A percentile compares a stretch with the other conserved stretches of the same genome.
Evolutionary conservation across 2,797 vertebrate genomes (phyloP).

Genomic region (Chloroceryle inda): DNA sequence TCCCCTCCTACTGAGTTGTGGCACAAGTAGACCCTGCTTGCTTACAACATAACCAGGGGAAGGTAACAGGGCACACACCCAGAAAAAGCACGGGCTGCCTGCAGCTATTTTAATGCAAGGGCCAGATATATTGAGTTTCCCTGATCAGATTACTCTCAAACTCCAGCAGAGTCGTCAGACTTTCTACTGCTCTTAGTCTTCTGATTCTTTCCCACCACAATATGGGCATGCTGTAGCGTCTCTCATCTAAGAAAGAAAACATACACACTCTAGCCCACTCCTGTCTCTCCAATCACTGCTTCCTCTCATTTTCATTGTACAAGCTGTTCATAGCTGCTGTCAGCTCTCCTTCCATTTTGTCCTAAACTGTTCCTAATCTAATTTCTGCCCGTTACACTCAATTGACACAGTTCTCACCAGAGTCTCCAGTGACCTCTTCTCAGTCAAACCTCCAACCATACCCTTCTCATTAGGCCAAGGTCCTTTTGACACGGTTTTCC

Average conservation of each 20-base stretch:
- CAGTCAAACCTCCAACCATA: not conserved
- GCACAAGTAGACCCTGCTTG: not conserved
- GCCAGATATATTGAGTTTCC: constrained; percentile 4
- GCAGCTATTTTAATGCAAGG: constrained; percentile 43
- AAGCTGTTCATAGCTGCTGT: constrained; percentile 68
- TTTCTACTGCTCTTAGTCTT: constrained; percentile 54
- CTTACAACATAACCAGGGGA: not conserved
- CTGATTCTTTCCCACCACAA: constrained; percentile 54
- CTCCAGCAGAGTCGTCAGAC: constrained; percentile 61
- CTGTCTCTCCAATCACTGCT: constrained; percentile 62
- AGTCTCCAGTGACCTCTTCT: not conserved
- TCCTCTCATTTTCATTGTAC: constrained; percentile 65
- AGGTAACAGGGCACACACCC: not conserved
- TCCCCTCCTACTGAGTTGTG: not conserved
- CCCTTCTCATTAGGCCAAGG: not conserved
- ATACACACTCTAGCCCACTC: constrained; percentile 70
- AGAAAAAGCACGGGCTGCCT: constrained; percentile 5
- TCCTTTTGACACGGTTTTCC: constrained; percentile 10
- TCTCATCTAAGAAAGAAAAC: constrained; percentile 56
- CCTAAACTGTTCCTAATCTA: constrained; percentile 57
- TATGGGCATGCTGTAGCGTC: constrained; percentile 63
- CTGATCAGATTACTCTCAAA: constrained; percentile 29
- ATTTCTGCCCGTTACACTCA: constrained; percentile 41
- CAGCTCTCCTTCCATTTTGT: constrained; percentile 69
- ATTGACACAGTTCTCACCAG: constrained; percentile 1